These are phyloP conservation scores for Serrognathus titanus DNA, from an alignment of 2,888 invertebrate species.

Conservation along the genomic window DNA sequence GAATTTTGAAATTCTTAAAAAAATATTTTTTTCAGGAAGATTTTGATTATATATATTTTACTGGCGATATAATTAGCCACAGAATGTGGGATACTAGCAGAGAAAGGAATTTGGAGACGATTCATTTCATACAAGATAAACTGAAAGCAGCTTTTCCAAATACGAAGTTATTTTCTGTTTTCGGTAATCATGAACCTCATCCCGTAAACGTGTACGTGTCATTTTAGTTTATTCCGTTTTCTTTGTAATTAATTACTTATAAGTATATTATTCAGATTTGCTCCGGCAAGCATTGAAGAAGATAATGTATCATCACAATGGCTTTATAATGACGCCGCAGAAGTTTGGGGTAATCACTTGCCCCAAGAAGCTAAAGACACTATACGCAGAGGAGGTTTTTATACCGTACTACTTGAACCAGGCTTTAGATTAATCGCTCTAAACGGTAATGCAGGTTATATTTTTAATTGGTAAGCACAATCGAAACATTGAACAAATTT, in stretches of 20 bases:
- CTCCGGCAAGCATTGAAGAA: slow-evolving; percentile 24
- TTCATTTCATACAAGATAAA: slow-evolving; percentile 51
- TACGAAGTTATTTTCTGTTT: slow-evolving; percentile 55
- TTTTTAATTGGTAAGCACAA: slow-evolving; percentile 61
- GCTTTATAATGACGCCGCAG: slow-evolving; percentile 70
- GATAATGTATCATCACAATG: slow-evolving; percentile 59
- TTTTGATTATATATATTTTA: slow-evolving; percentile 67
- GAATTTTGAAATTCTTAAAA: background rate
- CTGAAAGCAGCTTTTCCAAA: slow-evolving; percentile 50
- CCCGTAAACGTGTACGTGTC: slow-evolving; percentile 75
- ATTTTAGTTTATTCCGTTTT: background rate
- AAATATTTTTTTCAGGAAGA: slow-evolving; percentile 12
- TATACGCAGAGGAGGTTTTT: slow-evolving; percentile 71
- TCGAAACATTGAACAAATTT: background rate
- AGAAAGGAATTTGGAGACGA: slow-evolving; percentile 58
- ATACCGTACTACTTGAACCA: slow-evolving; percentile 63
- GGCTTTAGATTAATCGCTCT: slow-evolving; percentile 74
- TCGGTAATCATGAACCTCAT: slow-evolving; percentile 69
- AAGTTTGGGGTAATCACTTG: slow-evolving; percentile 71
- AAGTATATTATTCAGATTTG: slow-evolving; percentile 32
- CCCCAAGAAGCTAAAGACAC: slow-evolving; percentile 60
- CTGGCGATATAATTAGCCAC: slow-evolving; percentile 85
- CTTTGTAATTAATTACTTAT: background rate
- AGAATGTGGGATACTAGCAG: slow-evolving; percentile 79
- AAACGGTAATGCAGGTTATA: slow-evolving; percentile 79